phyloP scores from a whole-genome alignment of 1,140 invertebrate species.

The Dolichoris vasculosae region DNA sequence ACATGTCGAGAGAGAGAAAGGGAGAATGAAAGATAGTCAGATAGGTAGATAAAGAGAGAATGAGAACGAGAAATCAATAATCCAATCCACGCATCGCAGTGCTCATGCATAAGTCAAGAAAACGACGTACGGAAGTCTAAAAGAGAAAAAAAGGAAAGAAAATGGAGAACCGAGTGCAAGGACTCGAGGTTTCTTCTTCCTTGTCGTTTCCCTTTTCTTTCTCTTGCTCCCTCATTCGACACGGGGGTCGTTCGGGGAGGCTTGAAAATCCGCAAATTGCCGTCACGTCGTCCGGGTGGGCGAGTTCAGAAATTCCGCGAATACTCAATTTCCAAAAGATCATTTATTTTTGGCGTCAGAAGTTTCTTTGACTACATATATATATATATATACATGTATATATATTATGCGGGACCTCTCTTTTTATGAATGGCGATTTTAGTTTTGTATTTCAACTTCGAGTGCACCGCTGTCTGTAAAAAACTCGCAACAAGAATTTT shows the following conservation, averaged over 20 bases:
- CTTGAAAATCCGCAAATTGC: conserved; percentile 46
- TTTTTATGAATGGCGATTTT: neutral
- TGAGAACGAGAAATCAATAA: conserved; percentile 40
- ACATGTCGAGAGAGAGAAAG: conserved; percentile 19
- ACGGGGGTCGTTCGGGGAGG: neutral
- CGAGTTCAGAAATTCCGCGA: conserved; percentile 27
- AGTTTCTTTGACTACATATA: conserved; percentile 11
- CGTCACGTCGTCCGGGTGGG: conserved; percentile 22
- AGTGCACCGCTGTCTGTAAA: neutral
- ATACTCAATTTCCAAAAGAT: conserved; percentile 46
- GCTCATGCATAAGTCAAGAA: conserved; percentile 41
- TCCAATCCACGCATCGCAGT: conserved; percentile 38
- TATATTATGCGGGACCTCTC: neutral
- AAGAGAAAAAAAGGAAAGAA: neutral
- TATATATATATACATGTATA: conserved; percentile 8
- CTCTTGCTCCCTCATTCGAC: neutral
- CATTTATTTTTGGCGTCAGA: conserved; percentile 49
- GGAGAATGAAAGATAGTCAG: neutral
- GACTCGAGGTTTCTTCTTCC: no score
- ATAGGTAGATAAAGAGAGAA: no score
- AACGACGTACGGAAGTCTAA: conserved; percentile 1
- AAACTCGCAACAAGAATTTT: neutral
- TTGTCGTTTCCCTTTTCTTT: neutral
- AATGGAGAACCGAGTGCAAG: conserved; percentile 22
- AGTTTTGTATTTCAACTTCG: neutral